Evolutionary conservation across 2,797 vertebrate species (phyloP), one percentile per base, ranked within the genome.

Genomic region (Eulemur mongoz): DNA sequence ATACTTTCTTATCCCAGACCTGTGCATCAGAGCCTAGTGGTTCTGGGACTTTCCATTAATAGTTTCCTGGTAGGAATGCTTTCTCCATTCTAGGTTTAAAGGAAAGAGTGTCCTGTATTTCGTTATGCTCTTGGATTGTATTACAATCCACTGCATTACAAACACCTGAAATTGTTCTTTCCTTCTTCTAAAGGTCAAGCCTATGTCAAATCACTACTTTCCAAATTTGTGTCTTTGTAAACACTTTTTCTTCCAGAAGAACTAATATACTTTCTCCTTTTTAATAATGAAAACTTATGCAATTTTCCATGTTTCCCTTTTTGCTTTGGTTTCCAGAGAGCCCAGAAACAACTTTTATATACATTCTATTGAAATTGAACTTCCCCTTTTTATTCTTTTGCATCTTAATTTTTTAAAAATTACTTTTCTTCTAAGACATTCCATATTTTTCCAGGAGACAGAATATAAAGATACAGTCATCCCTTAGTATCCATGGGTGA

Each of bases 331-430:
- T 93, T 82, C 82, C n/a, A 48, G 40, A 70, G 80, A 91, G 5
- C 65, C 79, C 52, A 40, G 17, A 91, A 91, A 61, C 20, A 83
- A 87, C 89, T 43, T 63, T 59, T 61, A 76, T 27, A 83, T 6
- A n/a, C 75, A 73, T 87, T 69, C 48, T 57, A 3, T 69, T 79
- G 13, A 81, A 82, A 81, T 17, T 82, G 43, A 95, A 85, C 32
- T 90, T 30, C 3, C 6, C 52, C 8, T 69, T 70, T 75, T 80
- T 84, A 84, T 27, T 72, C 22, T 32, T 63, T 72, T 93, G 63
- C 83, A 65, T 88, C 8, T 91, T 93, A 57, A 35, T 88, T 93
- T 76, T 78, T 76, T 65, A 73, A 88, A 82, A 92, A 78, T 81
- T 65, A 40, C 25, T 72, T 86, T 59, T 92, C 23, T 25, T 81